A percentile compares a stretch with the other conserved stretches of the same genome.
These are phyloP conservation scores for Epizoanthus rinbou DNA, from an alignment of 92 coral and sea anemone genomes.

Conservation along the genomic window DNA sequence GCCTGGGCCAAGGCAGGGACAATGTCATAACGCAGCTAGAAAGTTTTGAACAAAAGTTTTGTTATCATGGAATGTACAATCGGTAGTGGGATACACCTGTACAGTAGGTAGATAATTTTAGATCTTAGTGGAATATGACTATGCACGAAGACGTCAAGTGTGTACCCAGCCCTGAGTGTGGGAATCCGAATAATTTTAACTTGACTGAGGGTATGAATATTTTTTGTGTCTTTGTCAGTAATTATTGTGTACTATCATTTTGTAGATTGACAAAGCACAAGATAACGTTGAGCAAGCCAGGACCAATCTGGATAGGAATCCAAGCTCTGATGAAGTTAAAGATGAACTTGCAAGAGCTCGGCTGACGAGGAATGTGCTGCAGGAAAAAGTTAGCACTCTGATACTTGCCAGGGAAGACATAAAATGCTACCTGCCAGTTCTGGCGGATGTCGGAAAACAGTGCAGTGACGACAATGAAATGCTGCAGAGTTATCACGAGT, in stretches of 20 bases:
- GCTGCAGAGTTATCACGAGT: constrained; percentile 59
- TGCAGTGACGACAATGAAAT: constrained; percentile 15
- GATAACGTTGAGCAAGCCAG: constrained; percentile 70
- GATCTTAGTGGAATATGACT: too few relatives aligned
- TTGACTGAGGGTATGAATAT: too few relatives aligned
- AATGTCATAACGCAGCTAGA: too few relatives aligned
- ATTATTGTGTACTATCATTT: neutral
- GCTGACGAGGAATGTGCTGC: constrained; percentile 58
- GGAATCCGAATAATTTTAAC: too few relatives aligned
- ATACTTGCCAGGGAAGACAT: constrained; percentile 26
- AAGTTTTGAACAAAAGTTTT: too few relatives aligned
- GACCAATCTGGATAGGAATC: constrained; percentile 29
- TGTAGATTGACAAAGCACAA: constrained; percentile 72
- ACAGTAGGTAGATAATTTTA: too few relatives aligned
- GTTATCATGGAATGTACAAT: too few relatives aligned
- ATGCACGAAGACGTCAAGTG: too few relatives aligned
- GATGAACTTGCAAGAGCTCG: constrained; percentile 58
- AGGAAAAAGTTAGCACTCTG: constrained; percentile 47
- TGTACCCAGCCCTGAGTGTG: too few relatives aligned
- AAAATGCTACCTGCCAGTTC: constrained; percentile 17
- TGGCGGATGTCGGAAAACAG: neutral
- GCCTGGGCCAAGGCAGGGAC: too few relatives aligned
- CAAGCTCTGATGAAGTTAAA: constrained; percentile 7
- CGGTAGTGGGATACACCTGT: too few relatives aligned
- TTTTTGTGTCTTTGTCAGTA: too few relatives aligned